Evolutionary conservation across 2,113 vertebrate species (phyloP).

Genomic region (Todiramphus chloris): DNA sequence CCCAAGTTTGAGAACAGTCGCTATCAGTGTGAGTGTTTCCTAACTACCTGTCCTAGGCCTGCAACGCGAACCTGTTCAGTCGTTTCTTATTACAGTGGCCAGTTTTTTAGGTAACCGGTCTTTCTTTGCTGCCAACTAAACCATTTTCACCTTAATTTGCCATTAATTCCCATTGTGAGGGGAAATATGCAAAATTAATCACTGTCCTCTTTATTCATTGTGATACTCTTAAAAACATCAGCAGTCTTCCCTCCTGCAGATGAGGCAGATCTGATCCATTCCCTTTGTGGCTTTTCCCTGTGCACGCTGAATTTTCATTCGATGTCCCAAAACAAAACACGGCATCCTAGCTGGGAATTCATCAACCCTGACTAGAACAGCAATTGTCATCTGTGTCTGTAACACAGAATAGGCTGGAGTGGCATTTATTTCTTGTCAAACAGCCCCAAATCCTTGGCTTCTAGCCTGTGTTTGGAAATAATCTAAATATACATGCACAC

Average conservation of each 20-base stretch:
- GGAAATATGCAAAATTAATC: background rate
- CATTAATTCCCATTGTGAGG: background rate
- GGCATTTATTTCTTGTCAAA: background rate
- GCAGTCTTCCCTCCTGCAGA: background rate
- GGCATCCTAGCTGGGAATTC: background rate
- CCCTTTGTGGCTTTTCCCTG: background rate
- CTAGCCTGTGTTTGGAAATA: background rate
- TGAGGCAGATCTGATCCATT: background rate
- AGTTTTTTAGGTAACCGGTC: background rate
- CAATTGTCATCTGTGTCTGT: background rate
- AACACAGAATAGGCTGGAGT: background rate
- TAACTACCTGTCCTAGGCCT: background rate
- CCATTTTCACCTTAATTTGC: background rate
- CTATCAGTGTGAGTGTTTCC: conserved; percentile 80
- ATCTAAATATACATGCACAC: background rate
- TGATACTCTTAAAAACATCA: background rate
- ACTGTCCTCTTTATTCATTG: background rate
- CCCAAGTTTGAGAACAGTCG: conserved; percentile 90
- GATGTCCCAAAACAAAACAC: background rate
- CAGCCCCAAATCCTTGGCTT: background rate
- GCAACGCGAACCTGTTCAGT: background rate
- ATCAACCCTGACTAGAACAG: background rate
- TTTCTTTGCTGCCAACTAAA: background rate
- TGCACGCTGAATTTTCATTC: background rate
- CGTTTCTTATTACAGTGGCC: background rate